phyloP scores from a whole-genome alignment of 2,797 vertebrate species.

The Spheniscus humboldti region DNA sequence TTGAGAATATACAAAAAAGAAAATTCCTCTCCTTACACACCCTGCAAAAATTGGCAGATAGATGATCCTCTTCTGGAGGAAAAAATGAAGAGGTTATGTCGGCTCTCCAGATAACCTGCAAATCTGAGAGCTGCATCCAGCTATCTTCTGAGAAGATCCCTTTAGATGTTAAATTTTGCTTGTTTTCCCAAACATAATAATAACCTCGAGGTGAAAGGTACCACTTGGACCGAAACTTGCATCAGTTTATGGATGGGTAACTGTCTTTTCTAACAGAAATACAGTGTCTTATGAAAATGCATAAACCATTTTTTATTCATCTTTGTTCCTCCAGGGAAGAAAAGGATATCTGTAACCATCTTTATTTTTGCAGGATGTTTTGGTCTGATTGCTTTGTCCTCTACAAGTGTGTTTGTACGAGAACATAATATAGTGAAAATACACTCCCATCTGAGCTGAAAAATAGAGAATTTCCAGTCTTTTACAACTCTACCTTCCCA shows the following conservation, averaged over 20 bases:
- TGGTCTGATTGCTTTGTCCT: not conserved
- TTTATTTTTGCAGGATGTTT: not conserved
- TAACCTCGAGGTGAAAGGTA: not conserved
- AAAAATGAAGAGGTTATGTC: not conserved
- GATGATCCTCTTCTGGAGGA: not conserved
- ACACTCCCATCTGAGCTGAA: not conserved
- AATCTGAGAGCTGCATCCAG: not conserved
- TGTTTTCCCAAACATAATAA: not conserved
- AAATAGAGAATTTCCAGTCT: not conserved
- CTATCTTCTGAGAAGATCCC: not conserved
- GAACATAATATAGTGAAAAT: not conserved
- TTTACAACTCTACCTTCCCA: not conserved
- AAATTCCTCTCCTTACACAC: conserved; percentile 4
- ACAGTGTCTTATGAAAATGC: not conserved
- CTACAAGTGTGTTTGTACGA: not conserved
- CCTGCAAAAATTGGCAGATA: conserved; percentile 10
- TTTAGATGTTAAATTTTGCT: not conserved
- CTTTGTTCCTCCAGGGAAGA: not conserved
- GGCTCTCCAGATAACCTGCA: not conserved
- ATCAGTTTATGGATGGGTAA: not conserved
- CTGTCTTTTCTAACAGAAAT: not conserved
- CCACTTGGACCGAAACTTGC: not conserved
- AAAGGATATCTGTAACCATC: not conserved
- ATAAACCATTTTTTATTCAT: not conserved
- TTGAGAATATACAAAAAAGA: not conserved